Evolutionary conservation across 2,888 invertebrate genomes (phyloP).

Genomic region (Ophion slaviceki): DNA sequence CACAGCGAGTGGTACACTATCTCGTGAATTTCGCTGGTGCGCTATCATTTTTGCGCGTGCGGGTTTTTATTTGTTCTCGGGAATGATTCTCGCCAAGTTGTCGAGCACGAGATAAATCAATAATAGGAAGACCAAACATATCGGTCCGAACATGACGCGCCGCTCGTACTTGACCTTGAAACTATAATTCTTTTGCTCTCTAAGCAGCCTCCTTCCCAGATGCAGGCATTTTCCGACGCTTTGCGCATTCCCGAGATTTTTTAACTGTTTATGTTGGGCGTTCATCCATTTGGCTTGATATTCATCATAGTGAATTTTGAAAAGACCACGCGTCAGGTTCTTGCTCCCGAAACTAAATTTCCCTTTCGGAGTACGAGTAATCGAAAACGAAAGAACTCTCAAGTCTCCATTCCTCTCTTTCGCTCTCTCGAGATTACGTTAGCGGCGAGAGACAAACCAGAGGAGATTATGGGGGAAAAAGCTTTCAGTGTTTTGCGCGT

Average conservation of each 20-base stretch:
- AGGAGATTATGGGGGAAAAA: conserved; percentile 12
- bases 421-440: conserved; percentile 54
- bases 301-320: not conserved
- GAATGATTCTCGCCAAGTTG: not conserved
- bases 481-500: conserved; percentile 31
- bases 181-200: conserved; percentile 2
- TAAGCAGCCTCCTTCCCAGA: not conserved
- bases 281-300: not conserved
- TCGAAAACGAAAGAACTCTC: not conserved
- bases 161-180: conserved; percentile 32
- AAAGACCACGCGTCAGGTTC: not conserved
- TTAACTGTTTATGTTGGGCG: not conserved
- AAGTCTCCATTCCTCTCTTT: conserved; percentile 34
- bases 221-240: not conserved
- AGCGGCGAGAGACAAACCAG: conserved; percentile 27
- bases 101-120: not conserved
- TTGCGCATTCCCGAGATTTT: too few relatives aligned
- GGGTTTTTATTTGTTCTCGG: not conserved
- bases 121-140: conserved; percentile 7
- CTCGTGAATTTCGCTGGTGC: not conserved
- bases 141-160: not conserved
- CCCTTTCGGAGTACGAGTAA: not conserved
- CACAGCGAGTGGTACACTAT: not conserved
- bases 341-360: not conserved
- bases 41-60: not conserved